Base-by-base conservation (phyloP, 1,140 invertebrate species). In the Marisa cornuarietis region DNA sequence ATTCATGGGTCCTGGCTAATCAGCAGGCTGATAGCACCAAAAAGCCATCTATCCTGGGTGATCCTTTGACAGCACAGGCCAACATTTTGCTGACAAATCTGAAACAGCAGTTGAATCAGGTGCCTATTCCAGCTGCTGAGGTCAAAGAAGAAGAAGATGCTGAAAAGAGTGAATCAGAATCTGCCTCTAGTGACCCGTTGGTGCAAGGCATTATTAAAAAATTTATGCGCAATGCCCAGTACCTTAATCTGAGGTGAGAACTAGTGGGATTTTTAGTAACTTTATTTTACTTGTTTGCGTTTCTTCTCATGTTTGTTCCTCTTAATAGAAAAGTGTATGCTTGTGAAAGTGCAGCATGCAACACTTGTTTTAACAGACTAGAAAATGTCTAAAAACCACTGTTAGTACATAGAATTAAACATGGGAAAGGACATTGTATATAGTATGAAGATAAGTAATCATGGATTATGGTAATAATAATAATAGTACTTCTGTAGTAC, bases 41-140 rank as follows among this genome's bases (percentile, higher is more conserved):
- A 65, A 83, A 87, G 66, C 83, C 85, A 49, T 88, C 87, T 49
- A 81, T 88, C 71, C 81, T 89, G 11, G 88, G 88, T 42, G 87
- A 89, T 54, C 88, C 88, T 24, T 31, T 87, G 74, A 86, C 87
- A 24, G 85, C 85, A 11, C 87, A 88, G 74, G 87, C 88, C n/a
- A 88, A 85, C 75, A 84, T 88, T 14, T 81, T 88, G 13, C 81
- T 89, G 42, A 83, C 86, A 51, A 87, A 85, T 73, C 77, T 89
- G 42, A 84, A 85, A 73, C 83, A 84, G 76, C 87, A 87, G 71
- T 61, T 85, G n/a, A 85, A 85, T 71, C 78, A 81, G 62, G 78
- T 79, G 26, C 42, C 58, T 13, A 66, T 79, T 9, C 26, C 78
- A 61, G 68, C 52, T 4, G 54, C 31, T n/a, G 65, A 31, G 22